phyloP scores from a whole-genome alignment of 2,888 invertebrate species.

The Agonopterix alstromeriana region DNA sequence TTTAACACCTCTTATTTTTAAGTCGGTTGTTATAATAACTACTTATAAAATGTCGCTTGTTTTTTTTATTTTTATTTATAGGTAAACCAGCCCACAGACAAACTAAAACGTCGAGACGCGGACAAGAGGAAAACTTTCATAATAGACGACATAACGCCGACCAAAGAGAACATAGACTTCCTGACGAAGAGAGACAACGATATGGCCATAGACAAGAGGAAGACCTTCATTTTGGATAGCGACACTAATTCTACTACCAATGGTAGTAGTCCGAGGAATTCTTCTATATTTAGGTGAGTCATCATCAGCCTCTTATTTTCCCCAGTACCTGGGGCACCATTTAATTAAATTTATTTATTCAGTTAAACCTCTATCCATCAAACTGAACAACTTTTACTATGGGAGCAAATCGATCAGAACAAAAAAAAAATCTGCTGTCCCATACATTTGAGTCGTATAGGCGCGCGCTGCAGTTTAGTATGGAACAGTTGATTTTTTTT shows the following conservation, averaged over 20 bases:
- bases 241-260: constrained; percentile 69
- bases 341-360: too few species aligned
- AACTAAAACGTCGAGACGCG: constrained; percentile 39
- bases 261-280: constrained; percentile 65
- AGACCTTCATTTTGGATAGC: constrained; percentile 65
- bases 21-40: too few species aligned
- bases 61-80: constrained; percentile 24
- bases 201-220: constrained; percentile 51
- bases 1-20: too few species aligned
- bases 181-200: constrained; percentile 31
- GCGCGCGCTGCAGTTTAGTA: too few species aligned
- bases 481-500: too few species aligned
- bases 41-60: neutral
- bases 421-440: too few species aligned
- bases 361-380: too few species aligned
- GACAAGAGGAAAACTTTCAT: constrained; percentile 61
- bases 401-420: too few species aligned
- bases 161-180: constrained; percentile 59
- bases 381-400: too few species aligned
- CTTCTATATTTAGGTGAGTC: constrained; percentile 44
- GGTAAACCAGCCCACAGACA: constrained; percentile 51
- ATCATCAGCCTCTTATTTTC: neutral
- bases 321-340: too few species aligned
- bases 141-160: constrained; percentile 58
- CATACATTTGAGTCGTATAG: too few species aligned